Base-by-base conservation (phyloP, 2,888 invertebrate species). In the Watsonalla binaria region DNA sequence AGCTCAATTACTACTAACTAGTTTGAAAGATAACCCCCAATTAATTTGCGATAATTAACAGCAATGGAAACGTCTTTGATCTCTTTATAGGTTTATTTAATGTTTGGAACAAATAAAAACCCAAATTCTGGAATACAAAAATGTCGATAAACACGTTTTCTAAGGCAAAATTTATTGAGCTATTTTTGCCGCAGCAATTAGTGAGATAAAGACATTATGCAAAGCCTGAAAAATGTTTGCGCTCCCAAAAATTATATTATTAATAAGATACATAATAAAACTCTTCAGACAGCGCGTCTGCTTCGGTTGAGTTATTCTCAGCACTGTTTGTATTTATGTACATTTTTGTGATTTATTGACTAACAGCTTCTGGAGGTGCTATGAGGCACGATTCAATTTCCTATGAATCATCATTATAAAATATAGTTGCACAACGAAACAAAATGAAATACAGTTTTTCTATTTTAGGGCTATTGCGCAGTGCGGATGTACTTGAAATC, bases 251-350 rank as follows among this genome's bases (percentile, higher is more conserved):
- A 34, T 14, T n/a, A 54, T 62, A 56, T 62, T 62, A 64, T 62
- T 66, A 67, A 63, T 62, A 68, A 65, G 57, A 64, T 67, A 68
- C 65, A 68, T 67, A 15, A 70, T 71, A 70, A 72, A 65, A 68
- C 65, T 68, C 67, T 72, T 71, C 75, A 84, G 83, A 83, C 82
- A 63, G 81, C 82, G 70, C 74, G 82, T 79, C 83, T 78, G 75
- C 72, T 58, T 33, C 49, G 54, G 62, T 59, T 54, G 57, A 63
- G 73, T 74, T 75, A 75, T 75, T 76, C 76, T 65, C 14, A 52
- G 58, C 61, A 54, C 51, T 69, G 64, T 70, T 74, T 70, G 68
- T 59, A 58, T 61, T 59, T 59, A 65, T 59, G 59, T 66, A 62
- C 55, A 65, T 64, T 13, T 39, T 45, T 55, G 54, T 58, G 73